Conservation (phyloP, 1,140 invertebrate species). For the Drosophila watanabei region DNA sequence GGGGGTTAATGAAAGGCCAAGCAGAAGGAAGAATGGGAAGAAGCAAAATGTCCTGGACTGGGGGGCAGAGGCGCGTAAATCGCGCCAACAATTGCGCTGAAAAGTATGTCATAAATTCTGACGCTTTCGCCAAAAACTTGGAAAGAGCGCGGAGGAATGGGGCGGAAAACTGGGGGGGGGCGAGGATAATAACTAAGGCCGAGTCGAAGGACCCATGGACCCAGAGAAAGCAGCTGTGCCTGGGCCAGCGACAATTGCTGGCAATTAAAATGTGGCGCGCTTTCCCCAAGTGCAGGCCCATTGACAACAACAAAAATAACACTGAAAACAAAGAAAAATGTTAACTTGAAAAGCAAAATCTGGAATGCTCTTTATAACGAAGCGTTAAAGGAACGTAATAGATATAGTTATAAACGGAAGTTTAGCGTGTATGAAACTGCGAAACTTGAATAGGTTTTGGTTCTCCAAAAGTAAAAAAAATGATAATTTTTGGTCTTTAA, state of each 20-base stretch:
- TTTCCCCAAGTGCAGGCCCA: constrained; percentile 64
- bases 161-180: constrained; percentile 6
- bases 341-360: too few relatives aligned
- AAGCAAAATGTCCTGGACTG: constrained; percentile 3
- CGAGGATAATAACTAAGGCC: constrained; percentile 51
- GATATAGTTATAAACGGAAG: background rate
- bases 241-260: constrained; percentile 75
- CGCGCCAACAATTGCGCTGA: constrained; percentile 76
- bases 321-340: constrained; percentile 28
- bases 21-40: background rate
- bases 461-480: background rate
- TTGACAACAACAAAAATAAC: constrained; percentile 46
- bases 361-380: background rate
- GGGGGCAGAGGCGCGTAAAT: constrained; percentile 70
- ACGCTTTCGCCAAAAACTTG: constrained; percentile 50
- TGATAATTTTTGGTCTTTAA: background rate
- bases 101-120: constrained; percentile 83
- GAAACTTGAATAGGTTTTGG: background rate
- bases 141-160: background rate
- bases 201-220: constrained; percentile 34
- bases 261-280: constrained; percentile 85
- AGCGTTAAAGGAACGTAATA: background rate
- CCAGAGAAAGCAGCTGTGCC: constrained; percentile 67
- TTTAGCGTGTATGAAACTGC: background rate
- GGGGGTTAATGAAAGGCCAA: constrained; percentile 9